Percentiles rank a stretch among this genome's conserved stretches.
These are phyloP conservation scores for Smittia sp. DNA, from an alignment of 2,888 invertebrate species.

Conservation along the genomic window DNA sequence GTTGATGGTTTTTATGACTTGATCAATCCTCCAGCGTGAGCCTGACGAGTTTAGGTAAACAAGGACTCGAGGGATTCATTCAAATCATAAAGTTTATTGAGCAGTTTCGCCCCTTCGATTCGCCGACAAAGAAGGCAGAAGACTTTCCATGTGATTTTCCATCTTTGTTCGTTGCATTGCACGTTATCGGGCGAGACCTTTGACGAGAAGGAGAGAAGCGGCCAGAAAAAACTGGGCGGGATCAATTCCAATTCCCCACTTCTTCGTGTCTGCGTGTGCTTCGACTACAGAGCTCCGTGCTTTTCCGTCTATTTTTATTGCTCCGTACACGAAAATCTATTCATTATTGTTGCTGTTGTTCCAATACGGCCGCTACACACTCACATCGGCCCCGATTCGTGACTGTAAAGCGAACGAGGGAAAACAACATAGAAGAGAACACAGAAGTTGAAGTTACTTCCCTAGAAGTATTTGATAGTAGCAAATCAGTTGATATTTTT, in stretches of 20 bases:
- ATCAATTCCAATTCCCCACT: background rate
- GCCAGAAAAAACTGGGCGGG: conserved; percentile 13
- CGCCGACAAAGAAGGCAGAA: background rate
- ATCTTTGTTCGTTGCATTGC: conserved; percentile 8
- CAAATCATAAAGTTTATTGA: background rate
- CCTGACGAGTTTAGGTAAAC: conserved; percentile 9
- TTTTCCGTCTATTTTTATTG: conserved; percentile 15
- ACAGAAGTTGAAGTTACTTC: conserved; percentile 43
- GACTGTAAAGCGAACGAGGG: background rate
- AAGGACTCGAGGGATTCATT: background rate
- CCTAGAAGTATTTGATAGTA: conserved; percentile 44
- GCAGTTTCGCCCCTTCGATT: background rate
- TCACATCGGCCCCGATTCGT: background rate
- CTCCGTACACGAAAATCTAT: conserved; percentile 24
- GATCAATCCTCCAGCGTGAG: background rate
- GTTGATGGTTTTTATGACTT: background rate
- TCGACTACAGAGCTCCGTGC: background rate
- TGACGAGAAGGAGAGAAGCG: background rate
- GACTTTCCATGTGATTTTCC: conserved; percentile 8
- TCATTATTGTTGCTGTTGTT: conserved; percentile 27
- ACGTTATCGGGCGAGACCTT: conserved; percentile 5
- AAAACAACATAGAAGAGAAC: conserved; percentile 26
- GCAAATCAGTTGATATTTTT: conserved; percentile 44
- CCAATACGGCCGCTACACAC: background rate
- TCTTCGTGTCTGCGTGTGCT: background rate